phyloP scores from a whole-genome alignment of 2,888 invertebrate genomes.

The Cylloceria caligata region DNA sequence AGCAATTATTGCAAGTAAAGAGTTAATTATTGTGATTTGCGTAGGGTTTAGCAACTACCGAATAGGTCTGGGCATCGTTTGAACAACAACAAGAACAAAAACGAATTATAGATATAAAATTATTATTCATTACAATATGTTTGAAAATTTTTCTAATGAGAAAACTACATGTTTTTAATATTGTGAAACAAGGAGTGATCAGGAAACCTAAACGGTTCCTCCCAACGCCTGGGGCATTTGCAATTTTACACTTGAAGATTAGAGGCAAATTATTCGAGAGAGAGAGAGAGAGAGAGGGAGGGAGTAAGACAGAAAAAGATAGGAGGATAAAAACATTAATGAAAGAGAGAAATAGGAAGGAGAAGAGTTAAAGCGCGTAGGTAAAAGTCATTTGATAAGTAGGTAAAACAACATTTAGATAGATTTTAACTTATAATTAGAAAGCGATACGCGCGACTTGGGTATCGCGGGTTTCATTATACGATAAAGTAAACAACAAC shows the following conservation, averaged over 20 bases:
- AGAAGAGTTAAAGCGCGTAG: conserved; percentile 40
- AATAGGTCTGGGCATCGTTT: neutral
- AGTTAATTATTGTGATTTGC: conserved; percentile 30
- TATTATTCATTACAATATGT: neutral
- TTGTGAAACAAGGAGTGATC: conserved; percentile 26
- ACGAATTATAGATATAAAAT: neutral
- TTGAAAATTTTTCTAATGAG: neutral
- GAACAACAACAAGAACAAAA: neutral
- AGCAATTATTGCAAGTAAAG: conserved; percentile 28
- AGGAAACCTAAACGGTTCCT: conserved; percentile 58
- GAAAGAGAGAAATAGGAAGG: neutral
- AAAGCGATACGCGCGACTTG: conserved; percentile 25
- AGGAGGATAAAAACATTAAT: neutral
- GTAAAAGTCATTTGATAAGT: conserved; percentile 67
- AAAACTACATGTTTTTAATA: conserved; percentile 12
- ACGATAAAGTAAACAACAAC: conserved; percentile 38
- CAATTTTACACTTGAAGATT: conserved; percentile 61
- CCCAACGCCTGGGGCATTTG: conserved; percentile 67
- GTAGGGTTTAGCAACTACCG: conserved; percentile 2
- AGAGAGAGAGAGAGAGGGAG: conserved; percentile 2
- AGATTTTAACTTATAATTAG: conserved; percentile 51
- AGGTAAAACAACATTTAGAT: conserved; percentile 62
- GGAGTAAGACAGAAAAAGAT: too few species aligned
- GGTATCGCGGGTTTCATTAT: conserved; percentile 34
- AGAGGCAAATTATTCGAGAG: conserved; percentile 44